Evolutionary conservation across 2,888 invertebrate genomes (phyloP).

Genomic region (Drosophila anomelani): DNA sequence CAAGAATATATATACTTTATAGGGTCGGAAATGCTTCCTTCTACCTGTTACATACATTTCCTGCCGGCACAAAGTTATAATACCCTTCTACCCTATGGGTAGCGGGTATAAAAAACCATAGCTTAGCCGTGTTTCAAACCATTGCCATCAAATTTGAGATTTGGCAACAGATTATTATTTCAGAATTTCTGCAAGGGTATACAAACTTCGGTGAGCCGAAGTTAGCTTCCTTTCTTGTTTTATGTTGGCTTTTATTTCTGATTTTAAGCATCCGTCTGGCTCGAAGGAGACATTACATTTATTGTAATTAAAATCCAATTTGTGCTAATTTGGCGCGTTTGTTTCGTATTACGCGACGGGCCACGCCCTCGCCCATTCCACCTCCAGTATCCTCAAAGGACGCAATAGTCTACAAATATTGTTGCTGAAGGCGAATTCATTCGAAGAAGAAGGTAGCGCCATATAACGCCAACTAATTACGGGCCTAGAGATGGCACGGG

Average conservation of each 20-base stretch:
- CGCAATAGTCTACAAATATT: slow-evolving; percentile 28
- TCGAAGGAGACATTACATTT: slow-evolving; percentile 42
- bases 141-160: too few relatives aligned
- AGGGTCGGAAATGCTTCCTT: too few relatives aligned
- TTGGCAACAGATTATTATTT: too few relatives aligned
- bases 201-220: too few relatives aligned
- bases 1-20: too few relatives aligned
- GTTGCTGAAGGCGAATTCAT: slow-evolving; percentile 35
- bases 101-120: too few relatives aligned
- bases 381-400: slow-evolving; percentile 3
- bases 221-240: too few relatives aligned
- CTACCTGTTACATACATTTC: too few relatives aligned
- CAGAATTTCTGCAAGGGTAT: too few relatives aligned
- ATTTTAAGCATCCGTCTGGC: slow-evolving; percentile 21
- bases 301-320: slow-evolving; percentile 66
- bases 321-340: slow-evolving; percentile 64
- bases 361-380: slow-evolving; percentile 16
- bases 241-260: background rate
- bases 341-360: slow-evolving; percentile 46
- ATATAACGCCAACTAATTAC: slow-evolving; percentile 65
- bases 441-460: slow-evolving; percentile 14
- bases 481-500: slow-evolving; percentile 9
- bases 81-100: too few relatives aligned
- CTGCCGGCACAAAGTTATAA: too few relatives aligned
- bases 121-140: too few relatives aligned